These are phyloP conservation scores for Aramus guarauna DNA, from an alignment of 2,113 vertebrate species.

Conservation along the genomic window DNA sequence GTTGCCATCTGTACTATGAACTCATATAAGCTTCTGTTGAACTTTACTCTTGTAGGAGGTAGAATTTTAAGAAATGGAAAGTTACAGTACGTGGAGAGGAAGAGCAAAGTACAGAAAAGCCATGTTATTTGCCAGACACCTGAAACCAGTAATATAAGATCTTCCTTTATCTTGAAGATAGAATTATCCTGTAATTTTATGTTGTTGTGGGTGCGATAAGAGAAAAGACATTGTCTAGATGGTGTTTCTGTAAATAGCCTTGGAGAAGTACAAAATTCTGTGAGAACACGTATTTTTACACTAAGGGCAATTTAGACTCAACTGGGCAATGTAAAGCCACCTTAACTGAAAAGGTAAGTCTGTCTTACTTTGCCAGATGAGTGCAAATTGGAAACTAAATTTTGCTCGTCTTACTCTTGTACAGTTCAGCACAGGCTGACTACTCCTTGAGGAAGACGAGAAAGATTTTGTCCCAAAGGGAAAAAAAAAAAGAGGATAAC, in stretches of 20 bases:
- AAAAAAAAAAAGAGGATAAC: not conserved
- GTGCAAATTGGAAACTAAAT: not conserved
- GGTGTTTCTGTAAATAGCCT: not conserved
- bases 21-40: not conserved
- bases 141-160: not conserved
- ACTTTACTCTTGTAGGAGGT: not conserved
- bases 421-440: not conserved
- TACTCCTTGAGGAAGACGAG: not conserved
- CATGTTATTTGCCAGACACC: not conserved
- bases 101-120: not conserved
- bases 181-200: not conserved
- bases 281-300: not conserved
- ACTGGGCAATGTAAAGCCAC: not conserved
- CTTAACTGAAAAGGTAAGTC: not conserved
- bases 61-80: not conserved
- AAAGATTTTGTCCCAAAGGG: not conserved
- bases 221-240: not conserved
- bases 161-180: not conserved
- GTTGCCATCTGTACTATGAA: not conserved
- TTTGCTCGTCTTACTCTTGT: not conserved
- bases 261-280: not conserved
- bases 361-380: not conserved
- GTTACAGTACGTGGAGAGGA: not conserved
- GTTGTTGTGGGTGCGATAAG: not conserved
- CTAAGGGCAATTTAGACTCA: not conserved